These are phyloP conservation scores for Melopsittacus undulatus DNA, from an alignment of 2,797 vertebrate genomes.

Conservation along the genomic window DNA sequence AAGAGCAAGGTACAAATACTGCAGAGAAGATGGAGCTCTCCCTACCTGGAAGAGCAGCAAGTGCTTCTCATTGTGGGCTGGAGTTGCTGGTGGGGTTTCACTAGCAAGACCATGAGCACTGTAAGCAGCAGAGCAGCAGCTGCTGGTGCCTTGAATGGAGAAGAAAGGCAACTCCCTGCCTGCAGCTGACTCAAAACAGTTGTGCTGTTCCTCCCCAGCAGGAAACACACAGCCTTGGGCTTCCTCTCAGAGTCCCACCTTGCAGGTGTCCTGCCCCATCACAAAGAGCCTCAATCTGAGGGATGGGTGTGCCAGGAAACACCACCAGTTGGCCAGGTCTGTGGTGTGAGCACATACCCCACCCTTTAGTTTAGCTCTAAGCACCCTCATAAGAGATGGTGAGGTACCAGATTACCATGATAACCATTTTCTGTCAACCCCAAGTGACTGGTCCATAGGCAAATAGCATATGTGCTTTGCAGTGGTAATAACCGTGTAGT, in stretches of 20 bases:
- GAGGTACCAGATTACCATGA: not conserved
- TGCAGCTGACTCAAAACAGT: not conserved
- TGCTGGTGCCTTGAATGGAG: fast-evolving
- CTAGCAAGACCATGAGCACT: not conserved
- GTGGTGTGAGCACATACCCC: not conserved
- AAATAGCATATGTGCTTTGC: fast-evolving
- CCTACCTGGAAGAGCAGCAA: not conserved
- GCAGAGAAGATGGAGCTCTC: not conserved
- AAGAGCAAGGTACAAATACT: not conserved
- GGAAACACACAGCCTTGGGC: not conserved
- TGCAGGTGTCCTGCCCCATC: not conserved
- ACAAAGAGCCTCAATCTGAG: not conserved
- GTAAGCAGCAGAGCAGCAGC: not conserved
- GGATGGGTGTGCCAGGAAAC: not conserved
- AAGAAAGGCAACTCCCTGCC: not conserved
- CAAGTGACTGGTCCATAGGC: not conserved
- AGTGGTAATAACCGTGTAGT: not conserved
- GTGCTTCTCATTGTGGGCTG: not conserved
- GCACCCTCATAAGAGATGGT: not conserved
- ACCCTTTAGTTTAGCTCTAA: not conserved
- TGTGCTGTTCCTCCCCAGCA: not conserved
- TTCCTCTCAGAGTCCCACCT: not conserved
- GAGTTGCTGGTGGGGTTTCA: not conserved
- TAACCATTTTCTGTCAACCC: not conserved
- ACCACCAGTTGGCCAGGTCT: not conserved